phyloP scores from a whole-genome alignment of 2,113 vertebrate genomes.

The Seriola aureovittata region DNA sequence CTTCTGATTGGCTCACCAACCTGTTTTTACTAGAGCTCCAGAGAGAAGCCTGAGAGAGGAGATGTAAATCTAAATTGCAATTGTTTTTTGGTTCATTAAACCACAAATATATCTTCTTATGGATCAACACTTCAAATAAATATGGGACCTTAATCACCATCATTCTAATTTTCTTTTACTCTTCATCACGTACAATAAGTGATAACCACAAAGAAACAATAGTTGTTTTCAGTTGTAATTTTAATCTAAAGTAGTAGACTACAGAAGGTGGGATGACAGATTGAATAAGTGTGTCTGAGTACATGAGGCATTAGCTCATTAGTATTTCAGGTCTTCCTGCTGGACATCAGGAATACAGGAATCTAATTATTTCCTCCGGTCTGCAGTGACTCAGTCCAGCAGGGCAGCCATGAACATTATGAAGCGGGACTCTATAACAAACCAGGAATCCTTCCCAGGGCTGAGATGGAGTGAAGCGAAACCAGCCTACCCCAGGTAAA shows the following conservation, averaged over 20 bases:
- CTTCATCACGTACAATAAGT: not conserved
- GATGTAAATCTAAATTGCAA: no score
- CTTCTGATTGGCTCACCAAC: no score
- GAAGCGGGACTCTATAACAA: conserved; percentile 33
- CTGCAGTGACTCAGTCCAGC: conserved; percentile 48
- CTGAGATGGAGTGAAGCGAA: conserved; percentile 35
- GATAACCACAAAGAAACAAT: not conserved
- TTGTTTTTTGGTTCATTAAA: no score
- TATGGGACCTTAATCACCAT: not conserved
- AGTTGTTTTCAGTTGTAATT: conserved; percentile 29
- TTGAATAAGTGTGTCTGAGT: conserved; percentile 55
- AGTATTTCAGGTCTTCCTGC: conserved; percentile 66
- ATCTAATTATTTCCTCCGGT: conserved; percentile 73
- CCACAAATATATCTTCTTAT: no score
- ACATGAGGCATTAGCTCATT: conserved; percentile 69
- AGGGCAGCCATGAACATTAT: conserved; percentile 48
- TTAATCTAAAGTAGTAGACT: conserved; percentile 64
- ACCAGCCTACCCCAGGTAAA: conserved; percentile 24
- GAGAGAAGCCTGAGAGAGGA: no score
- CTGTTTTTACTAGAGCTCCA: no score
- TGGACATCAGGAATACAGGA: conserved; percentile 55
- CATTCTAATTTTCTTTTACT: conserved; percentile 1
- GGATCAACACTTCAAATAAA: no score
- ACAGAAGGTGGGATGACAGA: conserved; percentile 65
- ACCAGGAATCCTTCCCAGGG: not conserved